Base-by-base conservation (phyloP, 2,113 vertebrate species). In the Pterophyllum scalare region DNA sequence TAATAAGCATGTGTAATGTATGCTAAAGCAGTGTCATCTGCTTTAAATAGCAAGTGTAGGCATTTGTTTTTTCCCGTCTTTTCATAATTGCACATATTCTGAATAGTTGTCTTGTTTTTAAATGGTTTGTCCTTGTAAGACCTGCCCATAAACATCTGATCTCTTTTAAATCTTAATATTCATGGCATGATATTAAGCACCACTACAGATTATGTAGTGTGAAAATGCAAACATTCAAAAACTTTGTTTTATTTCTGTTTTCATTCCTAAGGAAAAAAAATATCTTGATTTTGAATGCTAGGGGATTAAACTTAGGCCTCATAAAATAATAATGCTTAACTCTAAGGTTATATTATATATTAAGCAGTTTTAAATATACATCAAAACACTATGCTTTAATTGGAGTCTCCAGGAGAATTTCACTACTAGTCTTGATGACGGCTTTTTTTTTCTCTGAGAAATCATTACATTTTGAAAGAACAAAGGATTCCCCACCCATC, bases 1-100 rank as follows among this genome's bases (percentile, higher is more conserved):
- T 92, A 81, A 95, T 92, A 91, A 92, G 87, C 91, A 81, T 79
- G 90, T 76, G 90, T 94, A 92, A 94, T 93, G 84, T 89, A 93
- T 92, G 92, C 91, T 78, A 79, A 90, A 84, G 86, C 88, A 76
- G 82, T 92, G 84, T 94, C 92, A 92, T 93, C 93, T 93, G 90
- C 88, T 91, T 59, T 40, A 77, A 86, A 80, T 56, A 64, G 84
- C 81, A 87, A 61, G 59, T 77, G 75, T 59, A 59, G 33, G 52
- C 78, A 57, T 87, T 87, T 91, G 83, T 88, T 87, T 82, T 46
- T 82, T 59, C n/a, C 1, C n/a, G 20, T 88, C 59, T 35, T 75
- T 65, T 43, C 6, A n/a, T 74, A 40, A 58, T 74, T 61, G 59
- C 17, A 24, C 12, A 28, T 17, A 31, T 67, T 72, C 3, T n/a